Conservation (phyloP, 2,888 invertebrate genomes). For the Chloroclystis v-ata region DNA sequence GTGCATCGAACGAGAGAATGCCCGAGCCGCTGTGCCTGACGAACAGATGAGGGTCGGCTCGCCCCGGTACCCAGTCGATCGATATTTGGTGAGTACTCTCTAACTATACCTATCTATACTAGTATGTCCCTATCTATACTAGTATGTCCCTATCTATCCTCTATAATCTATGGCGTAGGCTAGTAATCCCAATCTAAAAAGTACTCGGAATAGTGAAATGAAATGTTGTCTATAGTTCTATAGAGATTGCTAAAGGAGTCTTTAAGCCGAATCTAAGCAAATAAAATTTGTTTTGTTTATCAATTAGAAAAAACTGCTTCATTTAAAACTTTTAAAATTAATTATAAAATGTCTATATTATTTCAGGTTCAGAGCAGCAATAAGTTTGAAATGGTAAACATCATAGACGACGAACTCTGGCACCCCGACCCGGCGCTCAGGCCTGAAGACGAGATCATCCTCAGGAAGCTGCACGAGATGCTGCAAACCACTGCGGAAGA, state of each 20-base stretch:
- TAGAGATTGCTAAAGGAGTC: too few relatives aligned
- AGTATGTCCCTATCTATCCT: too few relatives aligned
- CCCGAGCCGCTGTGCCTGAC: conserved; percentile 71
- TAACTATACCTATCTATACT: neutral
- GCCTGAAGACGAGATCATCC: conserved; percentile 68
- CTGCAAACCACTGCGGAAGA: conserved; percentile 71
- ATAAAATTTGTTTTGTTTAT: too few relatives aligned
- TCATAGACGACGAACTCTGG: conserved; percentile 68
- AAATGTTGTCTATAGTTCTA: too few relatives aligned
- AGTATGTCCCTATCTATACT: too few relatives aligned
- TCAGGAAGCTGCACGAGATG: conserved; percentile 68
- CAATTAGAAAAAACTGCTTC: too few relatives aligned
- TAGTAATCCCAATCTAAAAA: too few relatives aligned
- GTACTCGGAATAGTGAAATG: too few relatives aligned
- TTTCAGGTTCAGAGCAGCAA: conserved; percentile 71
- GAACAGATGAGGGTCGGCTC: conserved; percentile 65
- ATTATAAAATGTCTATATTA: neutral
- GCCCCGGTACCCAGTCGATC: conserved; percentile 67
- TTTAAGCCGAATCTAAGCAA: too few relatives aligned
- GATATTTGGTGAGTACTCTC: conserved; percentile 61
- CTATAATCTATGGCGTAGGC: too few relatives aligned
- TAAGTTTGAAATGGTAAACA: conserved; percentile 65
- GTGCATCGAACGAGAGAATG: conserved; percentile 56
- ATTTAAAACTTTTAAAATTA: too few relatives aligned
- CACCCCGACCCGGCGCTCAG: conserved; percentile 59